These are phyloP conservation scores for Chiloscyllium plagiosum DNA, from an alignment of 2,113 vertebrate species.

Conservation along the genomic window DNA sequence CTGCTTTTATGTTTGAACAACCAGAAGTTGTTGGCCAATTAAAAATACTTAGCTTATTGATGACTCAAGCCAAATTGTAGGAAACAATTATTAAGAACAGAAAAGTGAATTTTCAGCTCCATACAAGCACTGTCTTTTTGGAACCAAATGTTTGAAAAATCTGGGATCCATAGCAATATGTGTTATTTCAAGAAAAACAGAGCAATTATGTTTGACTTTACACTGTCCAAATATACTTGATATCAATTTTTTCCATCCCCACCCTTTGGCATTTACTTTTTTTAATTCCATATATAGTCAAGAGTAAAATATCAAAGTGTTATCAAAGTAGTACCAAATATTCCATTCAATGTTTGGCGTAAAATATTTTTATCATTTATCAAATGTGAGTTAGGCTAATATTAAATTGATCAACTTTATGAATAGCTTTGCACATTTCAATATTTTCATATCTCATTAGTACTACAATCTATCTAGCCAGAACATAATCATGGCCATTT, in stretches of 20 bases:
- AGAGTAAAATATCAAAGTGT: neutral
- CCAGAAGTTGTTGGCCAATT: neutral
- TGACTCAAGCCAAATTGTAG: too few species aligned
- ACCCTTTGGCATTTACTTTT: neutral
- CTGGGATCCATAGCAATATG: neutral
- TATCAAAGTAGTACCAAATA: neutral
- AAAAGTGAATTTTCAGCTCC: neutral
- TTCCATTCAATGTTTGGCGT: neutral
- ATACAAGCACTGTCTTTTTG: too few species aligned
- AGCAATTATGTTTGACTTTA: neutral
- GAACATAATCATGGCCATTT: neutral
- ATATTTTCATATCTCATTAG: neutral
- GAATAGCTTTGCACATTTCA: neutral
- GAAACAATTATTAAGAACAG: neutral
- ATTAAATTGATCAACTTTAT: neutral
- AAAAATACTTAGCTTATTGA: neutral
- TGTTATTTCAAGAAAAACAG: neutral
- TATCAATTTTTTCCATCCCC: neutral
- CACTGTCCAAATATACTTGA: neutral
- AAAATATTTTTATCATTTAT: constrained; percentile 1
- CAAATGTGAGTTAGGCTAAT: neutral
- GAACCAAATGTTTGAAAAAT: neutral
- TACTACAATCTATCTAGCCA: neutral
- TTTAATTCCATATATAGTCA: neutral
- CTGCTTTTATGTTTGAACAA: neutral